These are phyloP conservation scores for Parochlus steinenii DNA, from an alignment of 2,888 invertebrate genomes.

Conservation along the genomic window DNA sequence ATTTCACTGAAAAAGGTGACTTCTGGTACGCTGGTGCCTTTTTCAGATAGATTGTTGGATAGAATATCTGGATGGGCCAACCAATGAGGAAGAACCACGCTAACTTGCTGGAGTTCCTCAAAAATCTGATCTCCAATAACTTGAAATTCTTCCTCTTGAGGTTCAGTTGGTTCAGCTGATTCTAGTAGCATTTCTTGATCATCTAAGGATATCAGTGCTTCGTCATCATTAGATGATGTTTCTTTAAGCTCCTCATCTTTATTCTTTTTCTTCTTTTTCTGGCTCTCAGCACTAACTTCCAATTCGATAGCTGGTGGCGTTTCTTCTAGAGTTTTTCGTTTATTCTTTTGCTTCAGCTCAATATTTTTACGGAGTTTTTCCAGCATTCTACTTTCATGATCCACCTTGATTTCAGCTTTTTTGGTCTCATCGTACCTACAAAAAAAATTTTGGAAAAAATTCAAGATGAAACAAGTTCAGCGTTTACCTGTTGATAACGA, in stretches of 20 bases:
- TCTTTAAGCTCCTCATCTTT: slow-evolving; percentile 13
- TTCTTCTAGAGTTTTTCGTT: slow-evolving; percentile 22
- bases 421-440: slow-evolving; percentile 33
- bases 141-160: slow-evolving; percentile 20
- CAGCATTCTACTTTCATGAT: slow-evolving; percentile 38
- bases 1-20: slow-evolving; percentile 43
- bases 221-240: not conserved
- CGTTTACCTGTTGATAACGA: slow-evolving; percentile 49
- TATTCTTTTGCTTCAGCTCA: slow-evolving; percentile 33
- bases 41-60: slow-evolving; percentile 48
- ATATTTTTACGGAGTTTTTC: slow-evolving; percentile 42
- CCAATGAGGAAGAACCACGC: slow-evolving; percentile 75
- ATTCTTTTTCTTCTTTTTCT: slow-evolving; percentile 14
- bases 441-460: slow-evolving; percentile 10
- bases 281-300: slow-evolving; percentile 16
- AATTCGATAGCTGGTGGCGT: slow-evolving; percentile 21
- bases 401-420: slow-evolving; percentile 25
- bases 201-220: slow-evolving; percentile 13
- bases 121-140: slow-evolving; percentile 48
- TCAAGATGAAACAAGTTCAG: slow-evolving; percentile 14
- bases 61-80: slow-evolving; percentile 63
- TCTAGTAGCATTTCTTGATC: slow-evolving; percentile 14
- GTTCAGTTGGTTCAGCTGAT: slow-evolving; percentile 17
- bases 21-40: slow-evolving; percentile 36
- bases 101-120: slow-evolving; percentile 40